A percentile compares a stretch with the other conserved stretches of the same genome.
Conservation (phyloP, 2,113 vertebrate genomes). For the Corythornis madagascariensis region DNA sequence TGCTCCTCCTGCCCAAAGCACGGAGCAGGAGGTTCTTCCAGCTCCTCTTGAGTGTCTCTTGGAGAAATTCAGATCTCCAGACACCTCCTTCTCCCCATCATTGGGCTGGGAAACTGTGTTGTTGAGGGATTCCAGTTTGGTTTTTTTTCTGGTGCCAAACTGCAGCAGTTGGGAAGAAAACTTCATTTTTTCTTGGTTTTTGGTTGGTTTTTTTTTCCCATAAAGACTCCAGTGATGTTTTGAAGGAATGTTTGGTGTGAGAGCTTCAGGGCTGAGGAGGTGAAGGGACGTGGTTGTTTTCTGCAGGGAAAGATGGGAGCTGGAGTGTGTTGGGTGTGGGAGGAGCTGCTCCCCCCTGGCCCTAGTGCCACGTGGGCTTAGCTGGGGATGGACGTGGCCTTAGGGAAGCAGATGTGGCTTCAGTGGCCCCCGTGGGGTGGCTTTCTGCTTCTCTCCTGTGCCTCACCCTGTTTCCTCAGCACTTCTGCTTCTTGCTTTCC, state of each 20-base stretch:
- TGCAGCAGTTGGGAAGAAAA: background rate
- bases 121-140: background rate
- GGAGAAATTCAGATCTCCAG: background rate
- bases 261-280: background rate
- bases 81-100: background rate
- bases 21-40: background rate
- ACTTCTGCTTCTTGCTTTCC: no score
- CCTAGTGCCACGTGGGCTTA: no score
- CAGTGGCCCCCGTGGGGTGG: no score
- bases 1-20: background rate
- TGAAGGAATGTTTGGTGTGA: background rate
- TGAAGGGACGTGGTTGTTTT: background rate
- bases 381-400: no score
- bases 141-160: background rate
- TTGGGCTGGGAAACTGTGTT: accelerated
- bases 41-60: background rate
- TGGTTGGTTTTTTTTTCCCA: no score
- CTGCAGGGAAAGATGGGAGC: background rate
- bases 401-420: no score
- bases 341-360: no score
- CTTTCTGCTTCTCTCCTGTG: no score
- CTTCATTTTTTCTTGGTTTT: background rate
- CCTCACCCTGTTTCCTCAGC: no score
- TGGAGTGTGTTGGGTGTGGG: no score
- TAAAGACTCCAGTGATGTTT: background rate